Base-by-base conservation (phyloP, 2,888 invertebrate species). In the Clusia tigrina region DNA sequence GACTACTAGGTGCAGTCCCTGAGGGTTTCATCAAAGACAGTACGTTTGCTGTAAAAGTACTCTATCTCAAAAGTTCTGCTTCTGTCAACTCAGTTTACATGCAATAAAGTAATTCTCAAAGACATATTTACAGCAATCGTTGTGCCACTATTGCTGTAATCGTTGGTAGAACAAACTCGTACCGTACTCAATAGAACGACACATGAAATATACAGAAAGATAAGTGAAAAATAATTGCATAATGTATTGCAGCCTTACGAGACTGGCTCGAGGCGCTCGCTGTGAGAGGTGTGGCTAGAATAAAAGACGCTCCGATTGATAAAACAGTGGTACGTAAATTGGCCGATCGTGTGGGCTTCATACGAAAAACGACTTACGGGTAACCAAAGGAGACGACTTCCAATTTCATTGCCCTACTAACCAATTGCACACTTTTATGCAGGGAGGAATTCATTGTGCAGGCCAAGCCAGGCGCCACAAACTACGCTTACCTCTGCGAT, bases 311-410 rank as follows among this genome's bases (percentile, higher is more conserved):
- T 0, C 89, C 90, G 0, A 68, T 84, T 55, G 83, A 86, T 3
- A 85, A 86, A 52, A 85, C 85, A 0, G 87, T 89, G 23, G 83
- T 88, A n/a, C 85, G 88, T 52, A 83, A 82, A 54, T 78, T 92
- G 42, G 87, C 89, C 0, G 84, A 88, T 3, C 86, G 88, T 68
- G 87, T 92, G 62, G 91, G 89, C 17, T 91, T 91, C 76, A 87
- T 89, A 38, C 87, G 88, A 61, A 86, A 85, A 70, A 92, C 92
- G 15, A 91, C 91, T 77, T 92, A 92, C 75, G 92, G 92, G 87
- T 87, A 76, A 71, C 65, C 63, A n/a, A n/a, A n/a, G n/a, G n/a
- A n/a, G n/a, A n/a, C n/a, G n/a, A 10, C 5, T 48, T 17, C 48
- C 20, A 10, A n/a, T 48, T 48, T 18, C 17, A 10, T 48, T 1